phyloP scores from a whole-genome alignment of 2,888 invertebrate species.

The Poecilobothrus nobilitatus region DNA sequence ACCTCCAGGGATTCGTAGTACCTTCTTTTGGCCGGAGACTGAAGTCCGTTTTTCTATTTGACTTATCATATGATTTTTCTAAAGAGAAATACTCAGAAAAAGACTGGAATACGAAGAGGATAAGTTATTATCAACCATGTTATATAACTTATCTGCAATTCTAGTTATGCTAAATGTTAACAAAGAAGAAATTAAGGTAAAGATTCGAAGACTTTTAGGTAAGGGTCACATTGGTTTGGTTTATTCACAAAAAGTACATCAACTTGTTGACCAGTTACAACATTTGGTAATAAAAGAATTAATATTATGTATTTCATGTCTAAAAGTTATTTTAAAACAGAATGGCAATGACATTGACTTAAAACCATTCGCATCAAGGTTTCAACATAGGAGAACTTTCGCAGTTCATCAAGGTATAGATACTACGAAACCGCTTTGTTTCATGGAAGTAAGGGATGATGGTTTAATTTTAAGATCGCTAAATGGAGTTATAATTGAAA shows the following conservation, averaged over 20 bases:
- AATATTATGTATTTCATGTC: no score
- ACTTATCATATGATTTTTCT: no score
- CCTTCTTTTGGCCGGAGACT: no score
- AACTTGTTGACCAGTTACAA: conserved; percentile 87
- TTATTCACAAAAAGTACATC: conserved; percentile 96
- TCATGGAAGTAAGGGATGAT: conserved; percentile 94
- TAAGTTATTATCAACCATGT: conserved; percentile 82
- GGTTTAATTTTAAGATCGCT: conserved; percentile 76
- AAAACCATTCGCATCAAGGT: conserved; percentile 88
- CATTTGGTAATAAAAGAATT: conserved; percentile 70
- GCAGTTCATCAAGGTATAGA: conserved; percentile 96
- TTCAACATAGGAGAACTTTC: conserved; percentile 94
- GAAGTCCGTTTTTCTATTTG: no score
- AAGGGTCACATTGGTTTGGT: conserved; percentile 97
- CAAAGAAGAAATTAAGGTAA: conserved; percentile 74
- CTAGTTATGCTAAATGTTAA: conserved; percentile 87
- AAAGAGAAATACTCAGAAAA: no score
- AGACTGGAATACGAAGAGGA: conserved; percentile 97
- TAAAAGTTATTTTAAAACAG: conserved; percentile 45
- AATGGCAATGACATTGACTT: conserved; percentile 97
- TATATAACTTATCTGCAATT: conserved; percentile 94
- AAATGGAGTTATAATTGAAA: conserved; percentile 77
- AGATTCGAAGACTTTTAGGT: conserved; percentile 83
- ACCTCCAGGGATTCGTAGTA: no score
- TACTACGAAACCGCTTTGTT: conserved; percentile 76